Conservation (phyloP, 1,140 invertebrate species). For the Brachionus rotundiformis region DNA sequence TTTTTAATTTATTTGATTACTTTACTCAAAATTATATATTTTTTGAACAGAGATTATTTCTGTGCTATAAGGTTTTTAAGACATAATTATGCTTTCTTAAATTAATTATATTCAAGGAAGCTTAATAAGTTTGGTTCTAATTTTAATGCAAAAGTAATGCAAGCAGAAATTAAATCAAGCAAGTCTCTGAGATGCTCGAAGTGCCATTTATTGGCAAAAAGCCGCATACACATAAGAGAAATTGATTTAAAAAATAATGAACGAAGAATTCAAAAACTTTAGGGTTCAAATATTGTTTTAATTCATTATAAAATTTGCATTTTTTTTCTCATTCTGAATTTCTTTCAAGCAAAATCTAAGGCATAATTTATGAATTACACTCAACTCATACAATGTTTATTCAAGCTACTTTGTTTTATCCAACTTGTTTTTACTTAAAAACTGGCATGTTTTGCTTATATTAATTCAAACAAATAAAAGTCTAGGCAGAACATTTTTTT, state of each 20-base stretch:
- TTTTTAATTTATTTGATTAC: neutral
- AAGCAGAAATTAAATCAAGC: too few species aligned
- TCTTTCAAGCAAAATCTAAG: slow-evolving; percentile 3
- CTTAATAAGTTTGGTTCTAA: too few species aligned
- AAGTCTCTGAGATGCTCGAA: too few species aligned
- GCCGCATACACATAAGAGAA: too few species aligned
- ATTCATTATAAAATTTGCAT: slow-evolving; percentile 12
- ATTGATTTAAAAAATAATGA: too few species aligned
- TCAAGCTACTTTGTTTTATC: slow-evolving; percentile 2
- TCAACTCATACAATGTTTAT: neutral
- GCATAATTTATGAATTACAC: slow-evolving; percentile 19
- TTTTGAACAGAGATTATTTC: neutral
- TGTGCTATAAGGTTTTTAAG: too few species aligned
- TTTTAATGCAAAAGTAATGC: neutral
- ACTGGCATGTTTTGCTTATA: neutral
- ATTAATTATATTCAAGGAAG: neutral
- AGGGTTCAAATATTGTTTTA: neutral
- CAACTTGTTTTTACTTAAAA: neutral
- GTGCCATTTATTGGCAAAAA: too few species aligned
- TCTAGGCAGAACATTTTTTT: neutral
- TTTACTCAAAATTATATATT: neutral
- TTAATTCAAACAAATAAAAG: neutral
- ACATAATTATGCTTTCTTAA: neutral
- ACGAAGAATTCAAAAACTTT: neutral
- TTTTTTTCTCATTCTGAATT: neutral